phyloP scores from a whole-genome alignment of 2,888 invertebrate species.

The Tetheella fluctuosa region DNA sequence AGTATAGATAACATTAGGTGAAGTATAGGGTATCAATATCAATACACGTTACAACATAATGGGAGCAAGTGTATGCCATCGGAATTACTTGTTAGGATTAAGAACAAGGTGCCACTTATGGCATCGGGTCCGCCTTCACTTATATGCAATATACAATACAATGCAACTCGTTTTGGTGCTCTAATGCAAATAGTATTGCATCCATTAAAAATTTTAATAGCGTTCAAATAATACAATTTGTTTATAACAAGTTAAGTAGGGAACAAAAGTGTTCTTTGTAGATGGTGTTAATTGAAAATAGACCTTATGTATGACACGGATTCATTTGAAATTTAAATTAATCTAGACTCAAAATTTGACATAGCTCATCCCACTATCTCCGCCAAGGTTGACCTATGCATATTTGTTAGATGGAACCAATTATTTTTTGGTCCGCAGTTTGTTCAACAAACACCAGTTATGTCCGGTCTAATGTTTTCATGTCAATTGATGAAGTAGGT shows the following conservation, averaged over 20 bases:
- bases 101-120: neutral
- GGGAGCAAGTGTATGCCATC: neutral
- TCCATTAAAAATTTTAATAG: neutral
- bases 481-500: neutral
- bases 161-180: conserved; percentile 5
- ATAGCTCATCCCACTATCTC: no score
- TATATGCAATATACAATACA: conserved; percentile 3
- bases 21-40: neutral
- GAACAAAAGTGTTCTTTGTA: no score
- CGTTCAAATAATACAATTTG: no score
- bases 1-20: neutral
- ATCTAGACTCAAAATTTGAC: no score
- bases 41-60: neutral
- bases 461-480: neutral
- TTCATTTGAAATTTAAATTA: no score
- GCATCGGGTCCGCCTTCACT: neutral
- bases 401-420: no score
- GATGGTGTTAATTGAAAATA: no score
- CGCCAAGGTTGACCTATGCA: no score
- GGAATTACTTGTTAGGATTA: conserved; percentile 6
- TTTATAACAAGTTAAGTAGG: no score
- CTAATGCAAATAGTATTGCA: neutral
- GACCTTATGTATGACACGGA: no score
- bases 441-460: no score
- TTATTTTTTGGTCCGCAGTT: no score